Base-by-base conservation (phyloP, 2,113 vertebrate species). In the Seriola quinqueradiata region DNA sequence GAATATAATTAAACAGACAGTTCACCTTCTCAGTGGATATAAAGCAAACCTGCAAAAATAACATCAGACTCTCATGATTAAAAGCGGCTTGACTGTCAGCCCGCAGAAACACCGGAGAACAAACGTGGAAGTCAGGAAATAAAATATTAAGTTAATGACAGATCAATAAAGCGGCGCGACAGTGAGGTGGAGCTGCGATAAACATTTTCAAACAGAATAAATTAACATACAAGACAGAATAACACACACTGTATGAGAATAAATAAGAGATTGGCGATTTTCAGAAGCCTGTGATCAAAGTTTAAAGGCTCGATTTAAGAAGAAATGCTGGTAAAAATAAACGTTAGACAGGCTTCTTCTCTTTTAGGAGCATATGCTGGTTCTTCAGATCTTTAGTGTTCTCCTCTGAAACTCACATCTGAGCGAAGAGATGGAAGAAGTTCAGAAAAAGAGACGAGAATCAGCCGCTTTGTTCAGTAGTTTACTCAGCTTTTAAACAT, bases 191-290 rank as follows among this genome's bases (percentile, higher is more conserved):
- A 71, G 48, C 50, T 36, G 10, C 59, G 69, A 38, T 58, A 9
- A 65, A 60, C 40, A 36, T 64, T 55, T 77, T 48, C 46, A 32
- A 74, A 67, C 28, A 13, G 54, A 67, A 50, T 38, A 40, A 36
- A 72, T 58, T 8, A 72, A 36, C 36, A 14, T 1, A 59, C 17
- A 21, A 13, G 60, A 52, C 38, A 23, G 25, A 79, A 36, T 23
- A 48, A 25, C 13, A 58, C 4, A 36, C 1, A 3, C 42, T 50
- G 21, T 40, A 48, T 46, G 23, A 46, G 19, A 60, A 46, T 25
- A 44, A 34, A 55, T 21, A 21, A 23, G 21, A 55, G 8, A 36
- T 32, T 12, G 5, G 3, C 13, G 42, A 0, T 59, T 38, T 60
- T 55, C 9, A 25, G 23, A 44, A 42, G 58, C 19, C 28, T 36